Evolutionary conservation across 2,888 invertebrate species (phyloP).

Genomic region (Hypolimnas misippus): DNA sequence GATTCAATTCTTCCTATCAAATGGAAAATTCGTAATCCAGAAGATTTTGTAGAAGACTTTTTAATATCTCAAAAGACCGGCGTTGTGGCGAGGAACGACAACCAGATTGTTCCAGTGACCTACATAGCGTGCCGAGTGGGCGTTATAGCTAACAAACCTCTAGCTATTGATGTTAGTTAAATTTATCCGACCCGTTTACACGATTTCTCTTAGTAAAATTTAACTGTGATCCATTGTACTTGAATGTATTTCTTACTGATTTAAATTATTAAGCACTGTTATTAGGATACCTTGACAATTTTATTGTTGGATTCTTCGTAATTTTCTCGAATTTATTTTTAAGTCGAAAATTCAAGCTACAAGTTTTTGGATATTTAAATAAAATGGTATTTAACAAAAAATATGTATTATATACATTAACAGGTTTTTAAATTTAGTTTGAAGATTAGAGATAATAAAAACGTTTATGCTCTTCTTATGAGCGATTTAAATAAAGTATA

Average conservation of each 20-base stretch:
- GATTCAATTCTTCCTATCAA: slow-evolving; percentile 81
- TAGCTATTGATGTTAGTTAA: slow-evolving; percentile 73
- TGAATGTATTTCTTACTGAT: background rate
- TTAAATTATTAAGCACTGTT: background rate
- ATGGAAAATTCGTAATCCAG: slow-evolving; percentile 79
- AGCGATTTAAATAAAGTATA: background rate
- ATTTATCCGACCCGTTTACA: slow-evolving; percentile 20
- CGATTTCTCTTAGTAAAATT: background rate
- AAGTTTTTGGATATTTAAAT: too few relatives aligned
- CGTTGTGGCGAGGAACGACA: slow-evolving; percentile 69
- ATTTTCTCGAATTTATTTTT: too few relatives aligned
- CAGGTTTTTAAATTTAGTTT: too few relatives aligned
- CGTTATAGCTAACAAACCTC: slow-evolving; percentile 62
- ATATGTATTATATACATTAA: too few relatives aligned
- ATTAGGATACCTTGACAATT: background rate
- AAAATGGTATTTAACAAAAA: too few relatives aligned
- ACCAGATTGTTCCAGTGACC: slow-evolving; percentile 75
- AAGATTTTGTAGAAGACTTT: slow-evolving; percentile 73
- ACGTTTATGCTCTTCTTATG: background rate
- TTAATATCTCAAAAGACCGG: slow-evolving; percentile 72
- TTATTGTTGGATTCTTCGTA: too few relatives aligned
- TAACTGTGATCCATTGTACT: slow-evolving; percentile 4
- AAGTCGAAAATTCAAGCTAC: too few relatives aligned
- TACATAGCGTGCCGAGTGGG: slow-evolving; percentile 77
- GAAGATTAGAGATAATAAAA: background rate